Evolutionary conservation across 1,140 invertebrate genomes (phyloP).

Genomic region (Formica selysi): DNA sequence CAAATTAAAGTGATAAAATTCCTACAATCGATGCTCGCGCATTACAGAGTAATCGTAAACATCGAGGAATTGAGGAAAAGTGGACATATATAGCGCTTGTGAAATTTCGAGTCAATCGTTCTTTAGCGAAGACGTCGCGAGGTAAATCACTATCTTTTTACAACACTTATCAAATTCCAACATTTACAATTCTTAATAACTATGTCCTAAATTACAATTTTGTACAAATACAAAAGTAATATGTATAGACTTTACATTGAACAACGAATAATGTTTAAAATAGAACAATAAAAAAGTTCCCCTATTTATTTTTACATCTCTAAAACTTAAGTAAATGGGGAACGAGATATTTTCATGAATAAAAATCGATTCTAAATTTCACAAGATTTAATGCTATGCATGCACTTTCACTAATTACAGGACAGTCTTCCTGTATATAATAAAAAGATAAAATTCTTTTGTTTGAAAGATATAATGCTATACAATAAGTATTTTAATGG

Average conservation of each 20-base stretch:
- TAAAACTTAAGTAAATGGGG: not conserved
- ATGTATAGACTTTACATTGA: conserved; percentile 18
- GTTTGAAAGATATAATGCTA: conserved; percentile 1
- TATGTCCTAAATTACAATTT: conserved; percentile 44
- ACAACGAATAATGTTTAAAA: not conserved
- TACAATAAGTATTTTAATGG: conserved; percentile 10
- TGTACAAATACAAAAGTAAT: conserved; percentile 20
- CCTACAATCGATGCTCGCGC: not conserved
- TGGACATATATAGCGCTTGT: not conserved
- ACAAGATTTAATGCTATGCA: conserved; percentile 13
- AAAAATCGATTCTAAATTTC: conserved; percentile 39
- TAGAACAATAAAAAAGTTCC: too few relatives aligned
- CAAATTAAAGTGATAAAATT: conserved; percentile 79
- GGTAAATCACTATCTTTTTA: not conserved
- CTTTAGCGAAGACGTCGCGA: not conserved
- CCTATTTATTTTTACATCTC: not conserved
- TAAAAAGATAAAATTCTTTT: conserved; percentile 20
- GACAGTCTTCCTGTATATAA: not conserved
- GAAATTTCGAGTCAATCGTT: conserved; percentile 32
- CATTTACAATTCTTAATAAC: conserved; percentile 2
- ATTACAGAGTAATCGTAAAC: not conserved
- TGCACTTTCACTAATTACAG: conserved; percentile 24
- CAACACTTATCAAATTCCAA: conserved; percentile 9
- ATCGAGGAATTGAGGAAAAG: conserved; percentile 17
- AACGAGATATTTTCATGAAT: not conserved